Percentiles rank a stretch among this genome's conserved stretches.
Conservation (phyloP, 1,140 invertebrate species). For the Drosophila bocki region DNA sequence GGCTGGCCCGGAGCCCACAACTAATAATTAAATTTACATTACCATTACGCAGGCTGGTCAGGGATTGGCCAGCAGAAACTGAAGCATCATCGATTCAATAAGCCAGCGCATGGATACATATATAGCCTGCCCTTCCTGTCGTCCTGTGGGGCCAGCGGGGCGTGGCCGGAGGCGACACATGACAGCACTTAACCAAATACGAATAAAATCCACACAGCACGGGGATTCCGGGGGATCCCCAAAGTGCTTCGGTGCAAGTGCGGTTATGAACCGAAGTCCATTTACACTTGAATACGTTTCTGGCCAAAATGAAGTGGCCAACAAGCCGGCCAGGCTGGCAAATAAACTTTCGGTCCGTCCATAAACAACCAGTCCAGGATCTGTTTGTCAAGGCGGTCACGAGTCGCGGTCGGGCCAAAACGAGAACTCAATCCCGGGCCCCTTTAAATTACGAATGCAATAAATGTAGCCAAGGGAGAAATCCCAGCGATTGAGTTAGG, state of each 20-base stretch:
- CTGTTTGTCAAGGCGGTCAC: constrained; percentile 32
- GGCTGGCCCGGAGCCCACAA: constrained; percentile 5
- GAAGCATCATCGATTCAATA: constrained; percentile 62
- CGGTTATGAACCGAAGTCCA: constrained; percentile 73
- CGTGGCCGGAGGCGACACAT: constrained; percentile 41
- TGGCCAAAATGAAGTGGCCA: constrained; percentile 58
- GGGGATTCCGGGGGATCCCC: constrained; percentile 33
- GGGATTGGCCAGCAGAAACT: constrained; percentile 15
- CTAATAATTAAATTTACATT: constrained; percentile 62
- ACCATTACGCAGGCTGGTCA: constrained; percentile 39
- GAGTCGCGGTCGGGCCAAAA: constrained; percentile 2
- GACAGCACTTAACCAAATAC: constrained; percentile 65
- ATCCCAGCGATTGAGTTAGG: constrained; percentile 53
- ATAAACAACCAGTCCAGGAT: constrained; percentile 53
- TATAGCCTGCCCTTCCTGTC: constrained; percentile 2
- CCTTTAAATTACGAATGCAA: constrained; percentile 70
- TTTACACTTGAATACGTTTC: constrained; percentile 69
- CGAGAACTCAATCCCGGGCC: constrained; percentile 4
- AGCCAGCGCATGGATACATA: constrained; percentile 23
- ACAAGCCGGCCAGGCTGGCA: constrained; percentile 9
- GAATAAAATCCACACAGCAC: constrained; percentile 29
- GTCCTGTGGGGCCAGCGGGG: constrained; percentile 3
- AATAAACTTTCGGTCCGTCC: constrained; percentile 56
- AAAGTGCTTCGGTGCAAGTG: constrained; percentile 53
- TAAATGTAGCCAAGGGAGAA: constrained; percentile 59